phyloP scores from a whole-genome alignment of 92 coral and sea anemone species.

The Palythoa grandis region DNA sequence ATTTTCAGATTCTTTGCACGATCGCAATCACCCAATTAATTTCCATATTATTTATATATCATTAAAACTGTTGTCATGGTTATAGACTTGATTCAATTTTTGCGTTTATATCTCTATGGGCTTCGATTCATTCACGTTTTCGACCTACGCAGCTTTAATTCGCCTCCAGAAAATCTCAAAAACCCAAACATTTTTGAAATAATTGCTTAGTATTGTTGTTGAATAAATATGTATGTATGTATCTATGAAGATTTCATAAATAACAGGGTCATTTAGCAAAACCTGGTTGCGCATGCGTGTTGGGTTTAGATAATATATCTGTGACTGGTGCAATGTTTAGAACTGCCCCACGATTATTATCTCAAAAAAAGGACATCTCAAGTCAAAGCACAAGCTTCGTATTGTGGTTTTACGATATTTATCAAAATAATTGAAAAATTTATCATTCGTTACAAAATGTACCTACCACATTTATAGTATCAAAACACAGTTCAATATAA shows the following conservation, averaged over 20 bases:
- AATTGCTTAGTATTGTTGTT: too few species aligned
- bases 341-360: neutral
- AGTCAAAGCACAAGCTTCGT: neutral
- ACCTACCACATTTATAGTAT: conserved; percentile 13
- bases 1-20: neutral
- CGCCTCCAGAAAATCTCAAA: too few species aligned
- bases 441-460: neutral
- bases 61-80: neutral
- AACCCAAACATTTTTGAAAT: too few species aligned
- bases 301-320: neutral
- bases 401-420: neutral
- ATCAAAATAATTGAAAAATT: neutral
- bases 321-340: neutral
- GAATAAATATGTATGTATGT: too few species aligned
- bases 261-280: too few species aligned
- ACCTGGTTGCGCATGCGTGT: neutral
- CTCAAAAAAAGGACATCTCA: neutral
- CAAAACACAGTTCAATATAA: neutral
- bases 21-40: neutral
- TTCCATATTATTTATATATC: neutral
- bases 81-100: neutral
- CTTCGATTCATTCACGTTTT: too few species aligned
- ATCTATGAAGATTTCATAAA: too few species aligned
- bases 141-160: too few species aligned
- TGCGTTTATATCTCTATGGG: too few species aligned